Evolutionary conservation across 1,140 invertebrate species (phyloP).

Genomic region (Drosophila pectinifera): DNA sequence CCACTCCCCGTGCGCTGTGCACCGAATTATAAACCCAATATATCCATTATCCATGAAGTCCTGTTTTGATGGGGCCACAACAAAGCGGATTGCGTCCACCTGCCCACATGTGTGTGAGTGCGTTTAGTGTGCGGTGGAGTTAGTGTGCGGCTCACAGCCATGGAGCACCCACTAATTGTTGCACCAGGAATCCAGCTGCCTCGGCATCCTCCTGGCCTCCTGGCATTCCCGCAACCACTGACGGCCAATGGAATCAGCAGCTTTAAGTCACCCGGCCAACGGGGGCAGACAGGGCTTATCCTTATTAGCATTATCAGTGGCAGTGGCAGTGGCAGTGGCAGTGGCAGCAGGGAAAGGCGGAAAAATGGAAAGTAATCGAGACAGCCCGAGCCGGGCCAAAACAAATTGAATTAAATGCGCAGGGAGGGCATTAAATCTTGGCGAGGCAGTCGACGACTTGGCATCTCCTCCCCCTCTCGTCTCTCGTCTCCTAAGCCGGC

Average conservation of each 20-base stretch:
- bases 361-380: conserved; percentile 69
- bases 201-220: background rate
- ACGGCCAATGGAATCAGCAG: conserved; percentile 16
- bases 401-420: conserved; percentile 77
- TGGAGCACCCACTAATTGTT: conserved; percentile 70
- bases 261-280: conserved; percentile 63
- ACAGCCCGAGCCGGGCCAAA: conserved; percentile 52
- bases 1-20: conserved; percentile 27
- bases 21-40: conserved; percentile 81
- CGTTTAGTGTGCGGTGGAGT: conserved; percentile 26
- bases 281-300: conserved; percentile 64
- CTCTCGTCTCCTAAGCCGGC: conserved; percentile 73
- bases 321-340: no score
- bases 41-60: conserved; percentile 78
- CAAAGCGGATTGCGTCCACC: conserved; percentile 66
- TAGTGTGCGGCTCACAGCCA: conserved; percentile 14
- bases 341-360: background rate
- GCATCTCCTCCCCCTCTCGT: background rate
- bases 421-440: conserved; percentile 72
- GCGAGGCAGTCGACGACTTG: conserved; percentile 19
- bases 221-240: conserved; percentile 5
- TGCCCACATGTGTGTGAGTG: conserved; percentile 2
- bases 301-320: conserved; percentile 83
- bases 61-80: conserved; percentile 69
- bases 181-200: conserved; percentile 12